Conservation (phyloP, 1,140 invertebrate genomes). For the Hermatobates lingyangjiaoensis region DNA sequence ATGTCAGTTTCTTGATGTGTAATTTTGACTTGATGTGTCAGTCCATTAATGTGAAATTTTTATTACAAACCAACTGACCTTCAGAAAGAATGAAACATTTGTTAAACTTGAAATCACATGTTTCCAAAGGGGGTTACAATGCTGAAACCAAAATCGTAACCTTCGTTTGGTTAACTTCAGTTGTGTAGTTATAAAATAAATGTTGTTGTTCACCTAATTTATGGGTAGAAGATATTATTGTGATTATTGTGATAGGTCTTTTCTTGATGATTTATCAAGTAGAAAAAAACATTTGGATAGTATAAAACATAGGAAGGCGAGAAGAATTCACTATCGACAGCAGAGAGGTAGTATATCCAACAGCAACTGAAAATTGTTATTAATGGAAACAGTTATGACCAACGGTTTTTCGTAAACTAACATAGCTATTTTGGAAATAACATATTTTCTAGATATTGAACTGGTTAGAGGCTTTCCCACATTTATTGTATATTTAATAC, state of each 20-base stretch:
- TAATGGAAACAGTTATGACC: background rate
- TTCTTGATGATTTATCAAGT: conserved; percentile 17
- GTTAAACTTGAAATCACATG: no score
- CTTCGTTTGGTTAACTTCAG: no score
- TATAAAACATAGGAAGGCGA: conserved; percentile 12
- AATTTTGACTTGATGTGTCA: no score
- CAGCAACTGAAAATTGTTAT: background rate
- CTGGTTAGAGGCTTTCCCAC: background rate
- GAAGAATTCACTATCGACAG: conserved; percentile 14
- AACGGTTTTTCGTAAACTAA: background rate
- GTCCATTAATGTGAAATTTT: no score
- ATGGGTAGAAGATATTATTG: conserved; percentile 17
- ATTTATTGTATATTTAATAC: background rate
- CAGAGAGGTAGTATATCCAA: conserved; percentile 14
- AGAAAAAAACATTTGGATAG: conserved; percentile 17
- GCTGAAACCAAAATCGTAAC: no score
- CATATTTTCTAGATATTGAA: background rate
- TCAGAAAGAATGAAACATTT: no score
- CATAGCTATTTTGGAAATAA: background rate
- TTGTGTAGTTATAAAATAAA: no score
- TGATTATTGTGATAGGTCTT: conserved; percentile 19
- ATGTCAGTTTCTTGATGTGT: no score
- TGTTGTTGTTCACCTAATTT: no score
- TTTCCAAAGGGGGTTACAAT: no score
- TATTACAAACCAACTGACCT: no score